Evolutionary conservation across 2,113 vertebrate genomes (phyloP), one percentile per base, ranked within the genome.

Genomic region (Pelmatolapia mariae): DNA sequence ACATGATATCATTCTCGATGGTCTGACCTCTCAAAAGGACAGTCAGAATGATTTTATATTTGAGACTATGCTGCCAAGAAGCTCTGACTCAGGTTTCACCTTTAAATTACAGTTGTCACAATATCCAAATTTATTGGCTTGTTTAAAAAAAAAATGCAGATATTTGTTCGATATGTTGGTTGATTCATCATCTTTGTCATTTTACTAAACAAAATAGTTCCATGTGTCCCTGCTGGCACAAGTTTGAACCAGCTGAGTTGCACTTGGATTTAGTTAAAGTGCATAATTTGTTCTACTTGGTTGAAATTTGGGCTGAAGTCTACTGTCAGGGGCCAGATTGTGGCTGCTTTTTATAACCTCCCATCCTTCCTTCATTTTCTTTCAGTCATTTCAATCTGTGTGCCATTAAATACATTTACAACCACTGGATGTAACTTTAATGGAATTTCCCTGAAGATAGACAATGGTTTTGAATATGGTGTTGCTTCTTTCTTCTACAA

Each of bases 1-100:
- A 38, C 86, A 86, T 92, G 81, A 81, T 90, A 71, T 93, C 86
- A 85, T 52, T 56, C 53, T 19, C n/a, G 83, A 71, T 84, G 73
- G 10, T 80, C 87, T 83, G 40, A 82, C 57, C 26, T 86, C 29
- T 86, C 53, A 86, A 29, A 73, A 79, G n/a, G 61, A 82, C 53
- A 61, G 38, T 83, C 24, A 16, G 40, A 24, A 79, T 31, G 16
- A 36, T 89, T 82, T 89, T 38, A 81, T 40, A 40, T 40, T 79
- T 19, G 2, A 2, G 1, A 4, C 3, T 80, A 1, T 12, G 22
- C 53, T 78, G n/a, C 54, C 86, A 59, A 80, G 12, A 52, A 47
- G 19, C 76, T 53, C 50, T 36, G 59, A 22, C 24, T 79, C 4
- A 24, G n/a, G 1, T 19, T 7, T 87, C 47, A 86, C 66, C 57